Percentiles rank a stretch among this genome's conserved stretches.
These are phyloP conservation scores for Bimastos eiseni DNA, from an alignment of 2,888 invertebrate species.

Conservation along the genomic window DNA sequence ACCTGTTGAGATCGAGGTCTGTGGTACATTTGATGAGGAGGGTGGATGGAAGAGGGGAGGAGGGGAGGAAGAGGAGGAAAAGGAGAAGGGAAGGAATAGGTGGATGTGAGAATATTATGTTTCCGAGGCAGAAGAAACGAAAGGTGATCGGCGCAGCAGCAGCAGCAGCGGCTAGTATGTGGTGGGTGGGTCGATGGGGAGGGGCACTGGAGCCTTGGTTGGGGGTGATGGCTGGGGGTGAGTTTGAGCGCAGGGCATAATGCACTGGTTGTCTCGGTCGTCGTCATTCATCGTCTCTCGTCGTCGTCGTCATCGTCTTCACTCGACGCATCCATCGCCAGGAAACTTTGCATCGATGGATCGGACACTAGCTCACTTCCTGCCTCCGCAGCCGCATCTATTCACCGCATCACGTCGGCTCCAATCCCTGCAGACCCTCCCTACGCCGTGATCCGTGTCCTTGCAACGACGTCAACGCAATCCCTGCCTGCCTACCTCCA, in stretches of 20 bases:
- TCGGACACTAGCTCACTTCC: constrained; percentile 13
- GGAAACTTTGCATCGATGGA: not conserved
- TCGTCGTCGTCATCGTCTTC: not conserved
- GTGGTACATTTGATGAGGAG: not conserved
- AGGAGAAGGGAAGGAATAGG: too few relatives aligned
- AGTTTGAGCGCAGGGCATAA: not conserved
- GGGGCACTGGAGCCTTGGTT: not conserved
- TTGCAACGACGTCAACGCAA: not conserved
- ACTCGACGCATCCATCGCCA: constrained; percentile 13
- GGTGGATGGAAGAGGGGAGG: not conserved
- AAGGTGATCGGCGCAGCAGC: not conserved
- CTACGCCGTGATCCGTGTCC: not conserved
- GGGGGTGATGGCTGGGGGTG: not conserved
- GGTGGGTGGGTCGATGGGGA: not conserved
- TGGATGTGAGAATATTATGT: not conserved
- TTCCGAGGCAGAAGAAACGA: not conserved
- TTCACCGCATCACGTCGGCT: constrained; percentile 6
- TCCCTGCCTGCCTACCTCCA: not conserved
- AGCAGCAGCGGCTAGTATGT: not conserved
- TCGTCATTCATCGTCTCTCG: not conserved
- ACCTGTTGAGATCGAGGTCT: constrained; percentile 5
- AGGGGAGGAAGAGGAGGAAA: not conserved
- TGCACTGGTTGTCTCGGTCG: not conserved
- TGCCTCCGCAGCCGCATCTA: not conserved
- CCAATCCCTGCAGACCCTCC: not conserved